phyloP scores from a whole-genome alignment of 2,797 vertebrate genomes.

The Lagocephalus sceleratus region DNA sequence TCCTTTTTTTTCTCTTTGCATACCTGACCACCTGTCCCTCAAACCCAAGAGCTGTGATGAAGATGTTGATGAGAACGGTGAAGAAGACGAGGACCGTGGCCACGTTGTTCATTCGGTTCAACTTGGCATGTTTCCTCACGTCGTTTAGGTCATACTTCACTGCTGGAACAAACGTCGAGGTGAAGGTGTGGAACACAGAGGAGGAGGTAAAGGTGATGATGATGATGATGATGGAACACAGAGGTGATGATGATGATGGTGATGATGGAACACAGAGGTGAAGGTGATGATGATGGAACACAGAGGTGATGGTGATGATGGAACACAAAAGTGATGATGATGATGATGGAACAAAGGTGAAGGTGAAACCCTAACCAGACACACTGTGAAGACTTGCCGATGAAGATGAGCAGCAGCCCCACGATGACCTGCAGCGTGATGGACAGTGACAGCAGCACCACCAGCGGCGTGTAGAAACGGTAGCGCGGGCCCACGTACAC shows the following conservation, averaged over 20 bases:
- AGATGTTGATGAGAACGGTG: constrained; percentile 84
- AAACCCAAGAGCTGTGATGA: constrained; percentile 86
- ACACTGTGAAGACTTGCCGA: no score
- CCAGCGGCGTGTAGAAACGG: constrained; percentile 77
- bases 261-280: no score
- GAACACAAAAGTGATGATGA: no score
- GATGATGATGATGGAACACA: neutral
- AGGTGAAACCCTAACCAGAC: no score
- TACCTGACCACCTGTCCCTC: constrained; percentile 38
- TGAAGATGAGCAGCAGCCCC: constrained; percentile 73
- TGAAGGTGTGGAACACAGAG: neutral
- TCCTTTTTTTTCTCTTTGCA: no score
- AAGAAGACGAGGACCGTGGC: constrained; percentile 83
- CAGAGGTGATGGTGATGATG: no score
- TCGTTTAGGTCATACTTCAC: constrained; percentile 85
- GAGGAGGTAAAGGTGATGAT: neutral
- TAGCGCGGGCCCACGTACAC: constrained; percentile 79
- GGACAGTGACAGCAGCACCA: constrained; percentile 82
- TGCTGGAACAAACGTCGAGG: constrained; percentile 34
- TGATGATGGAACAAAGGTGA: no score
- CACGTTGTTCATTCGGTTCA: constrained; percentile 80
- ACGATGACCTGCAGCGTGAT: constrained; percentile 81
- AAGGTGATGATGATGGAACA: no score
- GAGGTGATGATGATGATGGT: neutral
- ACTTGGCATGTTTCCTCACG: constrained; percentile 72